Conservation (phyloP, 1,140 invertebrate species). For the Drosophila arizonae region DNA sequence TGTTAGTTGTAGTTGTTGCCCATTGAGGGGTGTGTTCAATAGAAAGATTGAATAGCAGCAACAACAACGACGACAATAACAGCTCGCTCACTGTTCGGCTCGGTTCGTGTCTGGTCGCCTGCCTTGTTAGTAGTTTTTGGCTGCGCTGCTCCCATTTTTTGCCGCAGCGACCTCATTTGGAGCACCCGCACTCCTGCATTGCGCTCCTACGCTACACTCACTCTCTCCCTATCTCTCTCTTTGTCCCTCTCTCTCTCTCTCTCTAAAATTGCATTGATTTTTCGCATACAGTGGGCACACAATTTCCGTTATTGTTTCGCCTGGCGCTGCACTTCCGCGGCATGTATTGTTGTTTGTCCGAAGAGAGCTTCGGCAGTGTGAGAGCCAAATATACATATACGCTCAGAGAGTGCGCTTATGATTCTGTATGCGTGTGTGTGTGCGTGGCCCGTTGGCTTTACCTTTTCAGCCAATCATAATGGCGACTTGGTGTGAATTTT, state of each 20-base stretch:
- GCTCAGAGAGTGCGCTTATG: slow-evolving; percentile 18
- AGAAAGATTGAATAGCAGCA: slow-evolving; percentile 67
- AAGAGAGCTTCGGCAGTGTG: slow-evolving; percentile 37
- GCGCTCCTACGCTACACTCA: slow-evolving; percentile 4
- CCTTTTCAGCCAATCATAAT: slow-evolving; percentile 80
- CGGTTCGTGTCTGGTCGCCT: slow-evolving; percentile 61
- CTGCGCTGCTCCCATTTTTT: slow-evolving; percentile 60
- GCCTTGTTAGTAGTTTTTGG: slow-evolving; percentile 52
- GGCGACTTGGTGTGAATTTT: slow-evolving; percentile 78
- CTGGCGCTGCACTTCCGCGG: slow-evolving; percentile 74
- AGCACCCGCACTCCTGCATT: slow-evolving; percentile 25
- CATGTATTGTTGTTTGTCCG: slow-evolving; percentile 42
- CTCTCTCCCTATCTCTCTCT: not conserved
- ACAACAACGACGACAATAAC: slow-evolving; percentile 44
- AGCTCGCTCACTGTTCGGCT: slow-evolving; percentile 59
- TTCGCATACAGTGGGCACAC: slow-evolving; percentile 60
- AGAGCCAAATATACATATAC: slow-evolving; percentile 34
- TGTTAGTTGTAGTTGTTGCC: slow-evolving; percentile 73
- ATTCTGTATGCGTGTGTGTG: slow-evolving; percentile 12
- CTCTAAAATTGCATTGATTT: slow-evolving; percentile 57
- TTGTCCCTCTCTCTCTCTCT: not conserved
- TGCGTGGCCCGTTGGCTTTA: slow-evolving; percentile 50
- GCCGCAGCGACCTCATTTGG: slow-evolving; percentile 63
- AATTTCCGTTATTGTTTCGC: slow-evolving; percentile 80
- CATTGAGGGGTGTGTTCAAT: slow-evolving; percentile 81